These are phyloP conservation scores for Liasis olivaceus DNA, from an alignment of 2,797 vertebrate genomes.

Conservation along the genomic window DNA sequence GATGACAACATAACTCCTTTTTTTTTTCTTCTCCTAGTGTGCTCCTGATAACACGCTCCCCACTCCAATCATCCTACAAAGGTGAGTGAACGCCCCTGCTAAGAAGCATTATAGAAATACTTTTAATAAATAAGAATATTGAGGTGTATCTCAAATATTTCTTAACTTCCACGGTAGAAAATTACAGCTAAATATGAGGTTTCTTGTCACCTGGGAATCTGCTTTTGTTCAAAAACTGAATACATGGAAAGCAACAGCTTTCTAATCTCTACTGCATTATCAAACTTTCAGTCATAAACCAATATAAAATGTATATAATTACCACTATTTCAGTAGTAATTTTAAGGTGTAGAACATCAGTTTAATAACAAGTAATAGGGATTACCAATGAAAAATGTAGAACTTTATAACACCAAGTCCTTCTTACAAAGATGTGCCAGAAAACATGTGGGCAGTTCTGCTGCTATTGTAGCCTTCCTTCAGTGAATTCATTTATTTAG, in stretches of 20 bases:
- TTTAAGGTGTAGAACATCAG: neutral
- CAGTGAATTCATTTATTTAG: neutral
- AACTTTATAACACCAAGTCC: too few relatives aligned
- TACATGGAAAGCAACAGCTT: neutral
- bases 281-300: neutral
- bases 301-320: neutral
- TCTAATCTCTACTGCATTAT: neutral
- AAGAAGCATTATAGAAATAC: neutral
- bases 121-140: neutral
- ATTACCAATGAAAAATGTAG: neutral
- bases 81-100: slow-evolving; percentile 74
- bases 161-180: neutral
- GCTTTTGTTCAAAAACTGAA: neutral
- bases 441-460: neutral
- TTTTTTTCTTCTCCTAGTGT: slow-evolving; percentile 71
- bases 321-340: neutral
- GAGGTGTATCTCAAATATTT: neutral
- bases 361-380: neutral
- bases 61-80: slow-evolving; percentile 90
- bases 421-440: neutral
- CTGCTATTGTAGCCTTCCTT: neutral
- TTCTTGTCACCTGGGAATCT: neutral
- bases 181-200: neutral
- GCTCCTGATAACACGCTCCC: slow-evolving; percentile 85
- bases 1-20: neutral